phyloP scores from a whole-genome alignment of 2,888 invertebrate genomes.

The Drosophila monieri region DNA sequence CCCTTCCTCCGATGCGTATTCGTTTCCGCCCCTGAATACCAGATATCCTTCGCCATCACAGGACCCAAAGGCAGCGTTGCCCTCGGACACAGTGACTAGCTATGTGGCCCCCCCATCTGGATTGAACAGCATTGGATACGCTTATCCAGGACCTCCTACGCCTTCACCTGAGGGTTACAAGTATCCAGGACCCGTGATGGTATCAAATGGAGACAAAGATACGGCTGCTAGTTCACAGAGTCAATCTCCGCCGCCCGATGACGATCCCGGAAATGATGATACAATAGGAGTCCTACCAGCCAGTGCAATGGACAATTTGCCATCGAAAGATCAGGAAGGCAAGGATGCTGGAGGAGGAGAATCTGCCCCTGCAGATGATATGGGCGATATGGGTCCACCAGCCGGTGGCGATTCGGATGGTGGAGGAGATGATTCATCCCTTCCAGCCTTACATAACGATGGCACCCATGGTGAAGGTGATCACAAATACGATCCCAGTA shows the following conservation, averaged over 20 bases:
- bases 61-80: conserved; percentile 67
- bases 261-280: conserved; percentile 64
- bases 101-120: conserved; percentile 82
- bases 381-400: conserved; percentile 26
- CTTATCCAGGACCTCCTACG: conserved; percentile 58
- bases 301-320: conserved; percentile 70
- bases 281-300: conserved; percentile 76
- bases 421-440: conserved; percentile 19
- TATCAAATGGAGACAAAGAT: conserved; percentile 58
- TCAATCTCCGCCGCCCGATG: conserved; percentile 49
- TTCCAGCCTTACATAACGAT: conserved; percentile 8
- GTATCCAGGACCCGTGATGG: conserved; percentile 57
- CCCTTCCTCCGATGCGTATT: conserved; percentile 76
- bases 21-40: conserved; percentile 82
- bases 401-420: conserved; percentile 7
- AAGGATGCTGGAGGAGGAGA: conserved; percentile 20
- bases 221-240: conserved; percentile 67
- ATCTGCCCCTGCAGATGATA: conserved; percentile 20
- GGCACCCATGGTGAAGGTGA: conserved; percentile 46
- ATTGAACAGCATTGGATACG: conserved; percentile 53
- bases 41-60: conserved; percentile 80
- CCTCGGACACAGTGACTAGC: conserved; percentile 77
- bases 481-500: conserved; percentile 74
- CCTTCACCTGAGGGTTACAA: conserved; percentile 47
- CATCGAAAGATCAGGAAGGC: conserved; percentile 47